Evolutionary conservation across 2,888 invertebrate species (phyloP).

Genomic region (Sympetrum striolatum): DNA sequence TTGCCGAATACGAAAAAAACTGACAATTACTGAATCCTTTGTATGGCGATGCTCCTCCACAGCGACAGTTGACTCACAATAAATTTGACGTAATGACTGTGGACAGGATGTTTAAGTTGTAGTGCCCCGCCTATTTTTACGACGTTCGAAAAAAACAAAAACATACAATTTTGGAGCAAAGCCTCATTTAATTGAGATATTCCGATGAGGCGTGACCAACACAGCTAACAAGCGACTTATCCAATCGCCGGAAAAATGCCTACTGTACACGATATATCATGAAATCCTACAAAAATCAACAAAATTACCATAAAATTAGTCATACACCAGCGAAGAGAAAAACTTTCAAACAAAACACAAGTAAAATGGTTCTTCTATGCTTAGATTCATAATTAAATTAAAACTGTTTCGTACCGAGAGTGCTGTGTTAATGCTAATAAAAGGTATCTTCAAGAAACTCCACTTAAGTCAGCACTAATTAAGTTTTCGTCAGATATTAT

Average conservation of each 20-base stretch:
- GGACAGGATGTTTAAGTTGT: neutral
- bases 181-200: neutral
- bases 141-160: neutral
- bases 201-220: slow-evolving; percentile 21
- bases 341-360: neutral
- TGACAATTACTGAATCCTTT: neutral
- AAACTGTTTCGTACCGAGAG: neutral
- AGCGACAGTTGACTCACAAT: neutral
- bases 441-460: neutral
- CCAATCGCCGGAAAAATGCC: neutral
- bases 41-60: neutral
- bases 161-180: neutral
- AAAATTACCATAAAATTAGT: neutral
- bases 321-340: neutral
- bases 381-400: neutral
- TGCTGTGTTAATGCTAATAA: neutral
- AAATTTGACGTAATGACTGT: neutral
- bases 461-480: neutral
- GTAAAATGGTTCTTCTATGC: neutral
- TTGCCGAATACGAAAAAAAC: neutral
- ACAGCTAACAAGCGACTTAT: neutral
- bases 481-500: neutral
- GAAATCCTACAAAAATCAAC: neutral
- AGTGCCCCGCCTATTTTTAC: neutral
- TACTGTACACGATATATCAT: neutral